Evolutionary conservation across 1,140 invertebrate genomes (phyloP).

Genomic region (Rhysida immarginata): DNA sequence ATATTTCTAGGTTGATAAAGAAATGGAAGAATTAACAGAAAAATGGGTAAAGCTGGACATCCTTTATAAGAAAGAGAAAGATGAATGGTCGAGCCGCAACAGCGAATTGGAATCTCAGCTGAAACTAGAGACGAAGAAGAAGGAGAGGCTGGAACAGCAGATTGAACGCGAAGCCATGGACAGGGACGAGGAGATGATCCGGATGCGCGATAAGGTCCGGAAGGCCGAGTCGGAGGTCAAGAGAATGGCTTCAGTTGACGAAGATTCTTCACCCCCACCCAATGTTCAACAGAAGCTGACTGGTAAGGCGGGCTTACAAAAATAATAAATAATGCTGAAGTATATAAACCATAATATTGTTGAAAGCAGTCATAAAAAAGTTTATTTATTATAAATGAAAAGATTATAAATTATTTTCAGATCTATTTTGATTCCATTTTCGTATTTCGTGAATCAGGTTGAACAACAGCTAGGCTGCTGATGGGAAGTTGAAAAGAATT

Average conservation of each 20-base stretch:
- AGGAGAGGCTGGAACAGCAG: constrained; percentile 41
- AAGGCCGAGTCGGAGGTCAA: constrained; percentile 23
- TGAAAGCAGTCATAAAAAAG: no score
- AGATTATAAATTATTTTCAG: no score
- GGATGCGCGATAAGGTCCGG: constrained; percentile 34
- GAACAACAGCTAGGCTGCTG: no score
- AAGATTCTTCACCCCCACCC: no score
- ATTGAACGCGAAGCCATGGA: constrained; percentile 44
- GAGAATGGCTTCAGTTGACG: constrained; percentile 30
- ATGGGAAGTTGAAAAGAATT: no score
- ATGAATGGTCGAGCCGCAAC: constrained; percentile 40
- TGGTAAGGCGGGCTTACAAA: background rate
- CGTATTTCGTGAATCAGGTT: no score
- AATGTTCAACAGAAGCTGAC: background rate
- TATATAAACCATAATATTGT: no score
- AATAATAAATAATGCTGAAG: no score
- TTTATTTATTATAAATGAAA: no score
- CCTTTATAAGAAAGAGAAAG: constrained; percentile 36
- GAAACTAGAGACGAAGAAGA: constrained; percentile 45
- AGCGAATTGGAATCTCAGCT: constrained; percentile 45
- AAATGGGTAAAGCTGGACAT: constrained; percentile 37
- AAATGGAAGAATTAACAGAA: constrained; percentile 36
- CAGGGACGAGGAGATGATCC: constrained; percentile 46
- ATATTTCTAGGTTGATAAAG: constrained; percentile 33
- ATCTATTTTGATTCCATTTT: no score